These are phyloP conservation scores for Jacana jacana DNA, from an alignment of 2,113 vertebrate genomes.

Conservation along the genomic window DNA sequence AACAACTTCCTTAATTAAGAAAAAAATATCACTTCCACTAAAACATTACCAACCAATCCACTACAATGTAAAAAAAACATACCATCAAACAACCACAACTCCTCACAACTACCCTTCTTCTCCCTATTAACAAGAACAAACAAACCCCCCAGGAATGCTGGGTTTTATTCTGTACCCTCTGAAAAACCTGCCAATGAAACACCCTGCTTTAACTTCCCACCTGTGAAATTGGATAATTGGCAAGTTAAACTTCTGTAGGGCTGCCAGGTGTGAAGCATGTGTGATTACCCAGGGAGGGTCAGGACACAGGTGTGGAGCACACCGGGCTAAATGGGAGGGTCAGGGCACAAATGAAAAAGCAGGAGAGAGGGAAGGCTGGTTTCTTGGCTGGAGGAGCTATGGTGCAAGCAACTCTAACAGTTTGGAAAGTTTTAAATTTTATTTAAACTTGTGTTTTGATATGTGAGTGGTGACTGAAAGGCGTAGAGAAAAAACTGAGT, in stretches of 20 bases:
- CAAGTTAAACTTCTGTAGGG: too few species aligned
- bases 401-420: fast-evolving
- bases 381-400: fast-evolving
- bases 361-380: fast-evolving
- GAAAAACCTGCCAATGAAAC: neutral
- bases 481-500: fast-evolving
- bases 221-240: neutral
- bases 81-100: fast-evolving
- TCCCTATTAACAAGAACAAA: fast-evolving
- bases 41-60: fast-evolving
- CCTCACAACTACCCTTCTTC: fast-evolving
- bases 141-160: fast-evolving
- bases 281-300: neutral
- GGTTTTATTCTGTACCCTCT: neutral
- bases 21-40: fast-evolving
- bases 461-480: fast-evolving
- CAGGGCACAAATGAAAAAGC: neutral
- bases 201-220: neutral
- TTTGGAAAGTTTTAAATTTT: fast-evolving
- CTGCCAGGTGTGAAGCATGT: neutral
- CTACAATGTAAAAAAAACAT: too few species aligned
- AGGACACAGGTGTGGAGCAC: neutral
- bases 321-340: neutral
- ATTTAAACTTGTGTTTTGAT: fast-evolving
- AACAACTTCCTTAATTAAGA: fast-evolving